These are phyloP conservation scores for Lophura swinhoii DNA, from an alignment of 2,797 vertebrate genomes.

Conservation along the genomic window DNA sequence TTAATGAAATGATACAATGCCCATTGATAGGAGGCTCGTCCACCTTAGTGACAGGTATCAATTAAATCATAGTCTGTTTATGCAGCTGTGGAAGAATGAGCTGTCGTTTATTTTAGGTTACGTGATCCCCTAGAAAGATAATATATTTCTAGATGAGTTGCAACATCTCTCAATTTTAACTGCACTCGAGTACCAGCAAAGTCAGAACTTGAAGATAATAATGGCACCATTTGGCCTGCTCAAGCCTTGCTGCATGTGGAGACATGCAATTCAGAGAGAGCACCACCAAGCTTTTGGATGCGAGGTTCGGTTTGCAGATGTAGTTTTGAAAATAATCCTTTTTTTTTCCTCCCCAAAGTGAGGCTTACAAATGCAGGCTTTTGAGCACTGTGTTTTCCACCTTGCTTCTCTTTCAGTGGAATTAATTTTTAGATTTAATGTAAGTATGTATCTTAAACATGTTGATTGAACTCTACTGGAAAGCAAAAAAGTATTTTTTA, in stretches of 20 bases:
- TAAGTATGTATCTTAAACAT: not conserved
- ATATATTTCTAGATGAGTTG: not conserved
- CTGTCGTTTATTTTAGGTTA: not conserved
- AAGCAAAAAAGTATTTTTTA: not conserved
- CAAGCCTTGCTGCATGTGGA: not conserved
- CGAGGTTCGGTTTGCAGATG: not conserved
- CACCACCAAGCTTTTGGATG: not conserved
- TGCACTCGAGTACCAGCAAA: conserved; percentile 19
- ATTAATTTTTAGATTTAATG: not conserved
- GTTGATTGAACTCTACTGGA: not conserved
- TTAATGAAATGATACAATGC: not conserved
- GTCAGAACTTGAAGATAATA: conserved; percentile 34
- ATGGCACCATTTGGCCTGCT: not conserved
- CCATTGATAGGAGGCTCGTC: not conserved
- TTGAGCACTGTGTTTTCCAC: not conserved
- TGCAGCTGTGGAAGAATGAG: not conserved
- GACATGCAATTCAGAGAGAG: not conserved
- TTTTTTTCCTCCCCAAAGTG: no score
- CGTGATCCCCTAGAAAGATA: not conserved
- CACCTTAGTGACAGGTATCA: not conserved
- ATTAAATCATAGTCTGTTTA: not conserved
- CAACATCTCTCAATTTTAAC: conserved; percentile 5
- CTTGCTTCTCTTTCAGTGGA: not conserved
- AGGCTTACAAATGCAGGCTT: not conserved
- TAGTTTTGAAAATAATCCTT: not conserved